Conservation (phyloP, 2,113 vertebrate species). For the Monopterus albus region DNA sequence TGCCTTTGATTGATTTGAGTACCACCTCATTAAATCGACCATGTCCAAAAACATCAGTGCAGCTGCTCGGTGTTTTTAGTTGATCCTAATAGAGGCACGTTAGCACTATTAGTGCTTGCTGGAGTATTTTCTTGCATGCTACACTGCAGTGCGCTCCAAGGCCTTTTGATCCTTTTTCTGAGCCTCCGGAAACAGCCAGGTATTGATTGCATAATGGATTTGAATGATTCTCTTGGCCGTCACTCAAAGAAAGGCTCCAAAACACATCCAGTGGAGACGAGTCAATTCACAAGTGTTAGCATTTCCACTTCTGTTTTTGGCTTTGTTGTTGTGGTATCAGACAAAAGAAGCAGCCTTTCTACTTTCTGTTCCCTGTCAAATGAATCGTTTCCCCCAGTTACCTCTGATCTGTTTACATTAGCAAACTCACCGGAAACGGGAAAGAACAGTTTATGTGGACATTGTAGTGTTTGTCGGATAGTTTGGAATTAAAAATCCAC, state of each 20-base stretch:
- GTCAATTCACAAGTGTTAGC: slow-evolving; percentile 66
- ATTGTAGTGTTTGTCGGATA: neutral
- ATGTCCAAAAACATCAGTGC: slow-evolving; percentile 10
- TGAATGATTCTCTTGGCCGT: slow-evolving; percentile 63
- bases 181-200: slow-evolving; percentile 50
- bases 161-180: slow-evolving; percentile 59
- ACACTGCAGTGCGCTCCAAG: slow-evolving; percentile 39
- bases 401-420: slow-evolving; percentile 10
- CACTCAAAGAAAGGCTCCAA: slow-evolving; percentile 41
- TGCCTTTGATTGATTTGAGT: slow-evolving; percentile 17
- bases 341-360: slow-evolving; percentile 50
- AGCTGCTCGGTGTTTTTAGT: slow-evolving; percentile 1
- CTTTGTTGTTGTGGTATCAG: slow-evolving; percentile 56
- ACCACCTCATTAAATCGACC: slow-evolving; percentile 1
- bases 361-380: slow-evolving; percentile 73
- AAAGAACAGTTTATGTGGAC: neutral
- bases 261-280: slow-evolving; percentile 59
- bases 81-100: slow-evolving; percentile 38
- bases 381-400: slow-evolving; percentile 46
- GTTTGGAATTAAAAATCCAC: neutral
- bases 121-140: slow-evolving; percentile 50
- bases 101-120: slow-evolving; percentile 58
- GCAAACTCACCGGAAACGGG: slow-evolving; percentile 4
- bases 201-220: slow-evolving; percentile 76
- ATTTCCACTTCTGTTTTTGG: slow-evolving; percentile 58